phyloP scores from a whole-genome alignment of 1,140 invertebrate genomes.

The Harpegnathos saltator region DNA sequence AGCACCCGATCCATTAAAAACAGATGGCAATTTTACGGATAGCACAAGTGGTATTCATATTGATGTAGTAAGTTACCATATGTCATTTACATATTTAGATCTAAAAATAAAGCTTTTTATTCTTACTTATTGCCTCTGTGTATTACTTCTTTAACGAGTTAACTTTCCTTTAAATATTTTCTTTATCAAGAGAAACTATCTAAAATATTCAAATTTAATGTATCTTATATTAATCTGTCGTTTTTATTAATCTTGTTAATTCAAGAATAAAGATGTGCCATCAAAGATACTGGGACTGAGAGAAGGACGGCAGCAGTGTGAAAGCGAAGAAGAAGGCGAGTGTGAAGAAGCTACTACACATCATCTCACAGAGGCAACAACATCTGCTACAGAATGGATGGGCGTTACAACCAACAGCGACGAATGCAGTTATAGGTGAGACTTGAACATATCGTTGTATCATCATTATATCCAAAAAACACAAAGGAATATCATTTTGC shows the following conservation, averaged over 20 bases:
- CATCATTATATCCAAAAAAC: not conserved
- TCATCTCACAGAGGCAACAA: slow-evolving; percentile 87
- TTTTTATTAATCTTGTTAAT: slow-evolving; percentile 66
- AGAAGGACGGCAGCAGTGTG: slow-evolving; percentile 81
- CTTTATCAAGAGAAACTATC: not conserved
- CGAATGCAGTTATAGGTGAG: slow-evolving; percentile 91
- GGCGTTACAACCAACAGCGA: slow-evolving; percentile 94
- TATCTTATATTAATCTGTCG: slow-evolving; percentile 7
- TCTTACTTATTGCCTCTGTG: not conserved
- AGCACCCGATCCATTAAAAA: slow-evolving; percentile 74
- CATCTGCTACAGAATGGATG: slow-evolving; percentile 93
- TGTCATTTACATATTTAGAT: slow-evolving; percentile 5
- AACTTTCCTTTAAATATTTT: slow-evolving; percentile 41
- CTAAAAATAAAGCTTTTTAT: not conserved
- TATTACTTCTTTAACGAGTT: not conserved
- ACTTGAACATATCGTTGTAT: not conserved
- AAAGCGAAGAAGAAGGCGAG: slow-evolving; percentile 88
- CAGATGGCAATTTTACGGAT: slow-evolving; percentile 73
- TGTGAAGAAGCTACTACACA: slow-evolving; percentile 86
- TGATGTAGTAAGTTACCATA: slow-evolving; percentile 72
- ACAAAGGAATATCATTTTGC: no score
- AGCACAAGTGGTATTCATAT: slow-evolving; percentile 74
- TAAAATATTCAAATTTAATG: slow-evolving; percentile 9
- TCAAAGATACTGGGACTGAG: slow-evolving; percentile 72
- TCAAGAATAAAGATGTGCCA: slow-evolving; percentile 76